A percentile compares a stretch with the other conserved stretches of the same genome.
Evolutionary conservation across 2,888 invertebrate species (phyloP).

Genomic region (Cheilosia grossa): DNA sequence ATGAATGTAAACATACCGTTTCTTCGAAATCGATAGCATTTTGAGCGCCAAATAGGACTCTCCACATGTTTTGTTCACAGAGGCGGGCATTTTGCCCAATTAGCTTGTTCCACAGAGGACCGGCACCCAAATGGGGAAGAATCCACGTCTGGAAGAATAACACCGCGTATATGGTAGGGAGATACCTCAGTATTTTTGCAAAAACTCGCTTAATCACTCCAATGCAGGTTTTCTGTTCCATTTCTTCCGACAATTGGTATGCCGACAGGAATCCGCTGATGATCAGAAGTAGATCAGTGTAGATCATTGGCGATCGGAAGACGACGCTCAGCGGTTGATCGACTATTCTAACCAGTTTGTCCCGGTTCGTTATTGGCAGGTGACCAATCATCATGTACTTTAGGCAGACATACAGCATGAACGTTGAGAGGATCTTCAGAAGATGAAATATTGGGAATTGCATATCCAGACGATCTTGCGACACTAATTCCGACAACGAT

Average conservation of each 20-base stretch:
- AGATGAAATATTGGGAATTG: constrained; percentile 88
- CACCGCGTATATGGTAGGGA: constrained; percentile 86
- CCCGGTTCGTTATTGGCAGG: constrained; percentile 87
- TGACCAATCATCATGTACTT: constrained; percentile 87
- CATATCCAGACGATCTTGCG: constrained; percentile 84
- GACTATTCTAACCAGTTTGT: constrained; percentile 82
- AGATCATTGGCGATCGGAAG: constrained; percentile 87
- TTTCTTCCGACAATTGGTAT: constrained; percentile 85
- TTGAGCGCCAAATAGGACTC: constrained; percentile 87
- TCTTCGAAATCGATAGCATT: constrained; percentile 88
- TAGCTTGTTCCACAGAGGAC: constrained; percentile 88
- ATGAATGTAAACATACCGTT: constrained; percentile 84
- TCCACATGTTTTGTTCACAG: constrained; percentile 88
- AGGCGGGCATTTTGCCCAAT: constrained; percentile 87
- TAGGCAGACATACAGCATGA: constrained; percentile 87
- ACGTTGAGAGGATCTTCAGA: constrained; percentile 86
- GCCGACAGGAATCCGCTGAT: constrained; percentile 87
- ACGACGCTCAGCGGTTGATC: constrained; percentile 86
- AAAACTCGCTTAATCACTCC: constrained; percentile 85
- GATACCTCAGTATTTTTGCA: constrained; percentile 87
- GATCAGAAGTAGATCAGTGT: constrained; percentile 88
- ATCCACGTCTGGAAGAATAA: constrained; percentile 88
- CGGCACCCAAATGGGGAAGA: constrained; percentile 86
- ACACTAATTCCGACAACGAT: constrained; percentile 85
- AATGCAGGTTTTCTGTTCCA: constrained; percentile 84